phyloP scores from a whole-genome alignment of 2,113 vertebrate species.

The Crypturellus undulatus region DNA sequence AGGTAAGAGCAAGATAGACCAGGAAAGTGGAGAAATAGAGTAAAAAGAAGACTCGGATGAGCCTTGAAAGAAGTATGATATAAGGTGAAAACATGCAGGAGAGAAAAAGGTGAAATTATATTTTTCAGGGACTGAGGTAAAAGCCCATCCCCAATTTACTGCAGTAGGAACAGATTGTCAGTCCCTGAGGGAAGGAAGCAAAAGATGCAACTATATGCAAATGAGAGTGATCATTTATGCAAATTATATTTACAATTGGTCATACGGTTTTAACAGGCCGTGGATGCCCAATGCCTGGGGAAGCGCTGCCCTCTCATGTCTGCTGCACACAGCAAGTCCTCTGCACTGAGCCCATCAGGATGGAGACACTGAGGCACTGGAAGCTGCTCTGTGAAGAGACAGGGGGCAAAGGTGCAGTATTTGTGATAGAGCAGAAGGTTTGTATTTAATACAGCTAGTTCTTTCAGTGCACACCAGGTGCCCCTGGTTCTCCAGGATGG shows the following conservation, averaged over 20 bases:
- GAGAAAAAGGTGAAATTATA: neutral
- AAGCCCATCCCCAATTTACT: neutral
- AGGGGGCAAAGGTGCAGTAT: accelerated
- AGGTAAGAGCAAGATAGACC: neutral
- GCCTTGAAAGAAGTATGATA: neutral
- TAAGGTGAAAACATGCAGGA: neutral
- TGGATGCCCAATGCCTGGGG: neutral
- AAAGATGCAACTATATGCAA: conserved; percentile 41
- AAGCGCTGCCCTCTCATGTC: neutral
- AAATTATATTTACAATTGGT: conserved; percentile 40
- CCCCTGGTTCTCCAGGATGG: accelerated
- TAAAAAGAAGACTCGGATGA: neutral
- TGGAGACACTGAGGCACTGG: accelerated
- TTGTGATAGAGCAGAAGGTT: neutral
- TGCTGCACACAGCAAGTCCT: accelerated
- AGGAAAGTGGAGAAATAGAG: neutral
- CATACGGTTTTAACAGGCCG: neutral
- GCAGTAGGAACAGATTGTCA: conserved; percentile 49
- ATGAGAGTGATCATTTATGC: conserved; percentile 5
- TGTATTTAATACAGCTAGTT: accelerated
- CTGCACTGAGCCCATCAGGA: accelerated
- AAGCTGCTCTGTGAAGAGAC: neutral
- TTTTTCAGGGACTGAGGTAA: neutral
- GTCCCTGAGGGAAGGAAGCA: conserved; percentile 25
- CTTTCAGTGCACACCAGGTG: neutral